These are phyloP conservation scores for Rapana venosa DNA, from an alignment of 2,888 invertebrate species.

Conservation along the genomic window DNA sequence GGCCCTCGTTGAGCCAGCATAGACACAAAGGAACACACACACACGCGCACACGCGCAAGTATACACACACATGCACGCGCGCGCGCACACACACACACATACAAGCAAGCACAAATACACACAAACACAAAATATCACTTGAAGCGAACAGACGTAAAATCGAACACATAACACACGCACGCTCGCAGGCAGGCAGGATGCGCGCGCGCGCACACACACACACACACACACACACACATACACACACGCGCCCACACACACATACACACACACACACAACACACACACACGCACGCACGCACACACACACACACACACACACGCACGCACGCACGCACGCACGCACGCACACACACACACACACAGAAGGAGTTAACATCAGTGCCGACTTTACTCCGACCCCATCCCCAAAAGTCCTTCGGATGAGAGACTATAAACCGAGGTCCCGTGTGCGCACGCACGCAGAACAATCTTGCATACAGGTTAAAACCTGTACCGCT, in stretches of 20 bases:
- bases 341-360: neutral
- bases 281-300: slow-evolving; percentile 5
- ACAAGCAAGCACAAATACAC: neutral
- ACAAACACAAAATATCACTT: neutral
- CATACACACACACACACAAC: neutral
- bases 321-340: neutral
- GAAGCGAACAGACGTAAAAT: too few relatives aligned
- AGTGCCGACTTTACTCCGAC: too few relatives aligned
- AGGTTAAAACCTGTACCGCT: too few relatives aligned
- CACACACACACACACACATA: neutral
- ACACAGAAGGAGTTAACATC: too few relatives aligned
- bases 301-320: slow-evolving; percentile 12
- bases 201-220: neutral
- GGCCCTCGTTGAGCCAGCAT: too few relatives aligned
- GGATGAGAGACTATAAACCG: too few relatives aligned
- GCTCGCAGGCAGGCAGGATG: too few relatives aligned
- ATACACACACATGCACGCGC: neutral
- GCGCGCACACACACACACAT: neutral
- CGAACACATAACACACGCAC: neutral
- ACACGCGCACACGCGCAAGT: neutral
- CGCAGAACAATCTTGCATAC: too few relatives aligned
- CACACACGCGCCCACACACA: neutral
- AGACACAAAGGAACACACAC: neutral
- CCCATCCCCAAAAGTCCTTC: too few relatives aligned
- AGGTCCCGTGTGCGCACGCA: too few relatives aligned